Evolutionary conservation across 2,113 vertebrate species (phyloP).

Genomic region (Fregetta grallaria): DNA sequence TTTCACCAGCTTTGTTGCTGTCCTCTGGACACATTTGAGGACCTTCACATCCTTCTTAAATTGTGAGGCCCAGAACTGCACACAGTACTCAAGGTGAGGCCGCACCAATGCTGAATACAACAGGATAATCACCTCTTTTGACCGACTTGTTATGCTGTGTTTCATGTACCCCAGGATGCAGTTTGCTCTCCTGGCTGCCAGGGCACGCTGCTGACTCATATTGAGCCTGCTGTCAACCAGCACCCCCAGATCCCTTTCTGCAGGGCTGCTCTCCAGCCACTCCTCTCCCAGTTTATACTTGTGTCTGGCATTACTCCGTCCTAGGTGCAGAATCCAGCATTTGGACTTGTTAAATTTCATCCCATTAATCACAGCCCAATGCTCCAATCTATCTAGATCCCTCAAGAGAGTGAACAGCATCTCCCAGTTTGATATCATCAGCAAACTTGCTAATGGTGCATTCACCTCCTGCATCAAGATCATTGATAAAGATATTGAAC

Average conservation of each 20-base stretch:
- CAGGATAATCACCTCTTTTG: neutral
- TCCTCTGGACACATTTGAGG: neutral
- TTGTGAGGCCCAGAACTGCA: neutral
- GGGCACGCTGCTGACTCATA: neutral
- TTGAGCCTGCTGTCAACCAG: neutral
- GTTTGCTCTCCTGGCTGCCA: neutral
- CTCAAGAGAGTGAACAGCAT: neutral
- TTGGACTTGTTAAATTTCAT: neutral
- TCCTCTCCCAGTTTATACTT: neutral
- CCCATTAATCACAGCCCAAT: neutral
- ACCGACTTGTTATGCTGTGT: neutral
- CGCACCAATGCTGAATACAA: fast-evolving
- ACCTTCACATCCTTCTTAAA: neutral
- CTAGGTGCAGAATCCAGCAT: neutral
- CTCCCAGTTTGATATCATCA: neutral
- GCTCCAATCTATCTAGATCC: neutral
- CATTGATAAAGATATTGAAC: neutral
- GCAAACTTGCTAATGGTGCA: neutral
- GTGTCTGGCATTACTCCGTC: fast-evolving
- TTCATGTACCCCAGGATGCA: neutral
- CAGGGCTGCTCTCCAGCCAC: neutral
- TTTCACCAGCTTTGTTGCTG: too few relatives aligned
- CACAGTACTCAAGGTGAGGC: neutral
- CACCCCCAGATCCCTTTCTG: neutral
- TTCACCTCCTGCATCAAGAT: neutral